These are phyloP conservation scores for Rhagologus leucostigma DNA, from an alignment of 2,113 vertebrate species.

Conservation along the genomic window DNA sequence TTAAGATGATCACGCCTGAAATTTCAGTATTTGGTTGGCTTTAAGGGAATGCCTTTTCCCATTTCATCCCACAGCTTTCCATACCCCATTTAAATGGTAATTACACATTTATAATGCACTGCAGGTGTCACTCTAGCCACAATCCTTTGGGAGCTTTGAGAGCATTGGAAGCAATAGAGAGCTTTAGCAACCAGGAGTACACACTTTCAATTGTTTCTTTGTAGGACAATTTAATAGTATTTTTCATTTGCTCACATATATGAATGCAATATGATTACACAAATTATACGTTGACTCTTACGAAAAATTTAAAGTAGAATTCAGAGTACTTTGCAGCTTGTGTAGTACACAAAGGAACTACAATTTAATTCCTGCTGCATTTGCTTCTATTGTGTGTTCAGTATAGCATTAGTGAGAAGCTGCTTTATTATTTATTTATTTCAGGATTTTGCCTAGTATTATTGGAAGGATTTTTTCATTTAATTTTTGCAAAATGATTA, in stretches of 20 bases:
- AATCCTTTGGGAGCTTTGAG: conserved; percentile 62
- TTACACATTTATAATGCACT: conserved; percentile 72
- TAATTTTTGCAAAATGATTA: not conserved
- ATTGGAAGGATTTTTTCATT: not conserved
- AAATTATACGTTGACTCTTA: conserved; percentile 48
- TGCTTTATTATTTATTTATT: conserved; percentile 2
- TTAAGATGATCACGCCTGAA: conserved; percentile 50
- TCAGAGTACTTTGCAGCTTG: not conserved
- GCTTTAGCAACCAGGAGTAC: conserved; percentile 44
- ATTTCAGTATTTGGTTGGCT: conserved; percentile 59
- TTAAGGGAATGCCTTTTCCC: conserved; percentile 56
- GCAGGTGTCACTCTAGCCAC: conserved; percentile 59
- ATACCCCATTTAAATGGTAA: conserved; percentile 75
- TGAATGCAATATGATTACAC: conserved; percentile 63
- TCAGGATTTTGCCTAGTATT: not conserved
- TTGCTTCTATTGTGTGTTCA: conserved; percentile 42
- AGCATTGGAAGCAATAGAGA: conserved; percentile 25
- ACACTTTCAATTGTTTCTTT: conserved; percentile 54
- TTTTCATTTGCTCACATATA: conserved; percentile 31
- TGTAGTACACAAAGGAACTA: conserved; percentile 7
- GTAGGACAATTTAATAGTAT: conserved; percentile 42
- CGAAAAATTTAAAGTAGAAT: conserved; percentile 22
- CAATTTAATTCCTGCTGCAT: conserved; percentile 48
- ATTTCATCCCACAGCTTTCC: conserved; percentile 59
- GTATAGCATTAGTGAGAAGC: not conserved